Evolutionary conservation across 2,113 vertebrate species (phyloP).

Genomic region (Grallaria varia): DNA sequence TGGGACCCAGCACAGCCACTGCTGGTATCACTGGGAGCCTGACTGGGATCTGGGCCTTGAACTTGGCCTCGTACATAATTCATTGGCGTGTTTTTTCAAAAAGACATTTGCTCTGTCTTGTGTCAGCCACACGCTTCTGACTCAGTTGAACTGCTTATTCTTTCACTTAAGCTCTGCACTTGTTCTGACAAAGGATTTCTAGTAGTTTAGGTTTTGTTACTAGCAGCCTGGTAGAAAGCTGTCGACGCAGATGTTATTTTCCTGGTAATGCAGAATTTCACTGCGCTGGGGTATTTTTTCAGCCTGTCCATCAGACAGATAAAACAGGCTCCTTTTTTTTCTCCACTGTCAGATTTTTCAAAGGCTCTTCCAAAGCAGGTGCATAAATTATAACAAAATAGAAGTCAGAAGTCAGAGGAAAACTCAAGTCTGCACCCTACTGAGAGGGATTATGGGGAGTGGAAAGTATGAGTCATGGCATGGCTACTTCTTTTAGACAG

Average conservation of each 20-base stretch:
- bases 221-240: neutral
- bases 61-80: fast-evolving
- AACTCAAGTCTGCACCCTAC: slow-evolving; percentile 49
- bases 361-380: slow-evolving; percentile 57
- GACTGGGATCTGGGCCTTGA: neutral
- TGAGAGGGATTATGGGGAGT: slow-evolving; percentile 57
- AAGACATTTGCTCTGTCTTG: neutral
- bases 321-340: neutral
- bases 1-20: neutral
- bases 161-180: neutral
- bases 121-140: neutral
- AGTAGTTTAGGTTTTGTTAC: slow-evolving; percentile 24
- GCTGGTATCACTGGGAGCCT: neutral
- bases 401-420: slow-evolving; percentile 40
- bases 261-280: neutral
- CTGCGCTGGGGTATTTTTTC: neutral
- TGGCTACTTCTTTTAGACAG: slow-evolving; percentile 33
- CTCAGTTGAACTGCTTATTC: neutral
- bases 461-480: slow-evolving; percentile 68
- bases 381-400: slow-evolving; percentile 64
- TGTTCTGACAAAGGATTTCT: slow-evolving; percentile 24
- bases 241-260: neutral
- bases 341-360: slow-evolving; percentile 42
- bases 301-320: slow-evolving; percentile 14
- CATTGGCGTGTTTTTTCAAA: neutral